phyloP scores from a whole-genome alignment of 2,797 vertebrate species.

The Pangasius macronema region DNA sequence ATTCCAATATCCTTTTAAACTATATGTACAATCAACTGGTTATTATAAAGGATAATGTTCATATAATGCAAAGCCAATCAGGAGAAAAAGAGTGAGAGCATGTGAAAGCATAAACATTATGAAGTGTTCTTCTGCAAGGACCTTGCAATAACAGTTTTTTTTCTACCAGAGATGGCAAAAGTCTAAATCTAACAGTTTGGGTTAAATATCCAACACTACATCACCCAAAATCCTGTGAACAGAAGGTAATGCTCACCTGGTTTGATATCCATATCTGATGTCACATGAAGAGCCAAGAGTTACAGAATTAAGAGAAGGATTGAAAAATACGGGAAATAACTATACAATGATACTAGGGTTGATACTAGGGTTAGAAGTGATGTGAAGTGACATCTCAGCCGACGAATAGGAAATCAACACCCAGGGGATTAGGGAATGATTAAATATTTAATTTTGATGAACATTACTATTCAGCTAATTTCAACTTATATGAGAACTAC shows the following conservation, averaged over 20 bases:
- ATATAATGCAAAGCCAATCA: neutral
- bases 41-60: neutral
- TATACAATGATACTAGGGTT: neutral
- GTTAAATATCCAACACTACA: constrained; percentile 10
- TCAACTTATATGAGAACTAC: neutral
- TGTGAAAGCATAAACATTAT: neutral
- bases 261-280: constrained; percentile 63
- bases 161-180: neutral
- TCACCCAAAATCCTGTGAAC: constrained; percentile 8
- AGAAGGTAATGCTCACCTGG: constrained; percentile 63
- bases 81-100: neutral
- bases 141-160: neutral
- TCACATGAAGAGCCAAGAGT: constrained; percentile 39
- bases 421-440: neutral
- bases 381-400: neutral
- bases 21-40: neutral
- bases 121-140: neutral
- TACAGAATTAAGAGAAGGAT: neutral
- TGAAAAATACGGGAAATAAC: neutral
- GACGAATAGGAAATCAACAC: neutral
- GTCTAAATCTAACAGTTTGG: neutral
- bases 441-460: neutral
- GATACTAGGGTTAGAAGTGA: too few relatives aligned
- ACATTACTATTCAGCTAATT: neutral
- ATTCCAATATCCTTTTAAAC: neutral